A percentile compares a stretch with the other conserved stretches of the same genome.
Evolutionary conservation across 2,797 vertebrate genomes (phyloP).

Genomic region (Schizopygopsis malacanthus): DNA sequence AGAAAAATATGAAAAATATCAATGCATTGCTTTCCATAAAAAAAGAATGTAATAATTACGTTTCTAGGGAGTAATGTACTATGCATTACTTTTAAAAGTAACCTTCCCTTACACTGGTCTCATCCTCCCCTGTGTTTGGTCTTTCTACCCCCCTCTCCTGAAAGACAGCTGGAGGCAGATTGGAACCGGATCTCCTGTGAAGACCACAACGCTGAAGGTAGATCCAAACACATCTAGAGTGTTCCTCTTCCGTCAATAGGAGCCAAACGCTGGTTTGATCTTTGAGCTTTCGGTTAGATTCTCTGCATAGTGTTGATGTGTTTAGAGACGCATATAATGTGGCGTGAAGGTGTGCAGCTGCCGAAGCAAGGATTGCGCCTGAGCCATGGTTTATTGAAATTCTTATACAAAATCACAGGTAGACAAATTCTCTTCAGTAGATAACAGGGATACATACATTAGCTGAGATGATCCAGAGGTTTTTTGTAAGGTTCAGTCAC

Average conservation of each 20-base stretch:
- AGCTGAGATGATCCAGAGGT: conserved; percentile 37
- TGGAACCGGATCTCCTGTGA: conserved; percentile 56
- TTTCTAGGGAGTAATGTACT: neutral
- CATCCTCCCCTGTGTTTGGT: conserved; percentile 47
- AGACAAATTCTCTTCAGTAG: conserved; percentile 15
- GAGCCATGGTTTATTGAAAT: conserved; percentile 53
- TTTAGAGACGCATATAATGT: conserved; percentile 1
- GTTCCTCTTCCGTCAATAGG: conserved; percentile 31
- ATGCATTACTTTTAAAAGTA: neutral
- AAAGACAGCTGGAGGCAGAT: conserved; percentile 49
- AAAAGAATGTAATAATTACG: too few relatives aligned
- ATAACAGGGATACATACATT: conserved; percentile 36
- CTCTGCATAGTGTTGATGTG: conserved; percentile 44
- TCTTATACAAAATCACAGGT: conserved; percentile 42
- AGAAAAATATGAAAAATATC: neutral
- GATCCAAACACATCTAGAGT: conserved; percentile 42
- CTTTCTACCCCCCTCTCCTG: conserved; percentile 16
- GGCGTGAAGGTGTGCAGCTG: conserved; percentile 30
- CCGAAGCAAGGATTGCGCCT: neutral
- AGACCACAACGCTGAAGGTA: conserved; percentile 39
- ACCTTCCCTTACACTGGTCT: neutral
- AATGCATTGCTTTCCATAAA: too few relatives aligned
- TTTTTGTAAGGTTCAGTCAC: neutral
- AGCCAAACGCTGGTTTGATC: conserved; percentile 56
- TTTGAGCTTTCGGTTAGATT: conserved; percentile 25